phyloP scores from a whole-genome alignment of 2,888 invertebrate species.

The Chesias legatella region DNA sequence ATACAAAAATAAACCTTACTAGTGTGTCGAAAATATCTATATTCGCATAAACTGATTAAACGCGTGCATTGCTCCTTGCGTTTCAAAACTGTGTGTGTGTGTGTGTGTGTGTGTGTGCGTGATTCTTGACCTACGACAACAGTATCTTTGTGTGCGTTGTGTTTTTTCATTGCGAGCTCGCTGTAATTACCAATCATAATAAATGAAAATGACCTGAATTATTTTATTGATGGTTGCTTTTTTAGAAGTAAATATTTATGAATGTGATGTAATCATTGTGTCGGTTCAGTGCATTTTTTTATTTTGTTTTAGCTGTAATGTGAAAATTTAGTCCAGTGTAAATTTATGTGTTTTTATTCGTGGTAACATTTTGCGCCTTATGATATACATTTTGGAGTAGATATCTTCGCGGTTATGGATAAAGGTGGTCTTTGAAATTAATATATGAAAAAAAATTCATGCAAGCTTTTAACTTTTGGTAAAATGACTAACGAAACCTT shows the following conservation, averaged over 20 bases:
- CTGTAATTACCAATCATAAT: constrained; percentile 28
- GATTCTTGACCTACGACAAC: constrained; percentile 52
- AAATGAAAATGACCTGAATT: constrained; percentile 28
- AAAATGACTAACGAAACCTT: no score
- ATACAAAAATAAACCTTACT: constrained; percentile 21
- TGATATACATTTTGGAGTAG: no score
- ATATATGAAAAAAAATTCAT: no score
- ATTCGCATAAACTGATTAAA: constrained; percentile 60
- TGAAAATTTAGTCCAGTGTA: no score
- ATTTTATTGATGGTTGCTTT: constrained; percentile 8
- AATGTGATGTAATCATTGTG: constrained; percentile 1
- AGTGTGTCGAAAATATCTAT: constrained; percentile 39
- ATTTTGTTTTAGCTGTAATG: no score
- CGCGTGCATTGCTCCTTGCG: constrained; percentile 58
- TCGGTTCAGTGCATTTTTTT: no score
- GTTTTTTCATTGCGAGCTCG: constrained; percentile 49
- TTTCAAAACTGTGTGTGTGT: constrained; percentile 33
- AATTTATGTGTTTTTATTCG: no score
- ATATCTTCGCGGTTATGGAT: no score
- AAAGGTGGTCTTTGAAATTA: no score
- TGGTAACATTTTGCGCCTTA: no score
- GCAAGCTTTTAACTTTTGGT: no score
- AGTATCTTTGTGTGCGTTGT: constrained; percentile 45
- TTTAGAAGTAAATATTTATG: constrained; percentile 4
- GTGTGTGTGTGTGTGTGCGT: constrained; percentile 26